phyloP scores from a whole-genome alignment of 2,888 invertebrate species.

The Synergus umbraculus region DNA sequence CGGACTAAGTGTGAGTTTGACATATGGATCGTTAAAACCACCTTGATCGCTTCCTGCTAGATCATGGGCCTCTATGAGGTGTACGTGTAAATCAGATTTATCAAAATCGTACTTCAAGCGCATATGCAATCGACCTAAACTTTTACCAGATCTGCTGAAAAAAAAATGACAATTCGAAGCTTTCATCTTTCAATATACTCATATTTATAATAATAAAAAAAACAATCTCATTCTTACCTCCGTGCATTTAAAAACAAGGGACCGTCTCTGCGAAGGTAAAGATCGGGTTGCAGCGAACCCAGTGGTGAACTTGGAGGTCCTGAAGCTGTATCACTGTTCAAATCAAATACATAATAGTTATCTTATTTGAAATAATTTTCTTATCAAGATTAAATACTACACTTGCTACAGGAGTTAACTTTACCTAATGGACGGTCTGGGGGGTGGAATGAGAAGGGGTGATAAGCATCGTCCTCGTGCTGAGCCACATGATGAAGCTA shows the following conservation, averaged over 20 bases:
- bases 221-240: slow-evolving; percentile 55
- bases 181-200: neutral
- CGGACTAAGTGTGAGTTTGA: slow-evolving; percentile 87
- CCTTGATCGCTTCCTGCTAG: slow-evolving; percentile 90
- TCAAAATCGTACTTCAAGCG: slow-evolving; percentile 93
- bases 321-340: slow-evolving; percentile 73
- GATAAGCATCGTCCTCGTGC: slow-evolving; percentile 82
- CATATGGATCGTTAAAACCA: slow-evolving; percentile 94
- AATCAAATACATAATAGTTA: neutral
- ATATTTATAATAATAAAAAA: neutral
- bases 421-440: slow-evolving; percentile 77
- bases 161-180: neutral
- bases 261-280: slow-evolving; percentile 89
- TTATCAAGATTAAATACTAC: too few species aligned
- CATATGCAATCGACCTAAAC: slow-evolving; percentile 89
- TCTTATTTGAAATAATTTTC: neutral
- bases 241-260: slow-evolving; percentile 85
- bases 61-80: slow-evolving; percentile 94
- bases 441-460: slow-evolving; percentile 87
- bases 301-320: slow-evolving; percentile 81
- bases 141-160: slow-evolving; percentile 80
- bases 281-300: slow-evolving; percentile 91
- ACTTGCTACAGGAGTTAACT: neutral
- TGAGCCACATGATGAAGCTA: slow-evolving; percentile 74
- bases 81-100: slow-evolving; percentile 92